Evolutionary conservation across 2,797 vertebrate genomes (phyloP).

Genomic region (Dermochelys coriacea): DNA sequence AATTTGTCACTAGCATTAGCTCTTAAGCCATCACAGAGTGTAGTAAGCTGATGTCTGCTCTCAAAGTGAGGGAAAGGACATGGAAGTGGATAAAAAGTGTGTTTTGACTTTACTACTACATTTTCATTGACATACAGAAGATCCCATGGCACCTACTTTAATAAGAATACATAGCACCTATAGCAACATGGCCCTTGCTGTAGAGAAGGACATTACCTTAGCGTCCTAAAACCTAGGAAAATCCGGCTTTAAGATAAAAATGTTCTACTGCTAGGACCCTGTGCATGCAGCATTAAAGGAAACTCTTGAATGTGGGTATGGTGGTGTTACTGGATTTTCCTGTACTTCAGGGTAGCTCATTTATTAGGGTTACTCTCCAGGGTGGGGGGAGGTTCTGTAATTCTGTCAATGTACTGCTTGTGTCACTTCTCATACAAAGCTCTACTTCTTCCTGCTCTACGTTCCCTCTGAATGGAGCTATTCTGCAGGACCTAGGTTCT

Average conservation of each 20-base stretch:
- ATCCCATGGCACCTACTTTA: neutral
- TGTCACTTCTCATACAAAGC: too few relatives aligned
- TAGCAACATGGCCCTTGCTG: neutral
- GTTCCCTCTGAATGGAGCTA: too few relatives aligned
- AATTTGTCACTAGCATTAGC: neutral
- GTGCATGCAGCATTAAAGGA: neutral
- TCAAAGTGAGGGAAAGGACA: neutral
- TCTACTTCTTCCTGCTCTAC: too few relatives aligned
- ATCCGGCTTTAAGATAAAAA: neutral
- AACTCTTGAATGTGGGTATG: neutral
- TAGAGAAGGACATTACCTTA: neutral
- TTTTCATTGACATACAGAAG: neutral
- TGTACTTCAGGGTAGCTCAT: too few relatives aligned
- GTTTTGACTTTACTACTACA: neutral
- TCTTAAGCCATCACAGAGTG: neutral
- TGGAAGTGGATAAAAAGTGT: neutral
- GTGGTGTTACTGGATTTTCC: neutral
- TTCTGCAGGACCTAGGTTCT: too few relatives aligned
- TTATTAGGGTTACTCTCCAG: too few relatives aligned
- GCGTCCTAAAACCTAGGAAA: neutral
- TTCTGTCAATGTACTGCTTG: too few relatives aligned
- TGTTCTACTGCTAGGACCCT: neutral
- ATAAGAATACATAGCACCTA: neutral
- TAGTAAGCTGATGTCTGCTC: neutral
- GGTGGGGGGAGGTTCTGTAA: too few relatives aligned